These are phyloP conservation scores for Orussus abietinus DNA, from an alignment of 1,140 invertebrate species.

Conservation along the genomic window DNA sequence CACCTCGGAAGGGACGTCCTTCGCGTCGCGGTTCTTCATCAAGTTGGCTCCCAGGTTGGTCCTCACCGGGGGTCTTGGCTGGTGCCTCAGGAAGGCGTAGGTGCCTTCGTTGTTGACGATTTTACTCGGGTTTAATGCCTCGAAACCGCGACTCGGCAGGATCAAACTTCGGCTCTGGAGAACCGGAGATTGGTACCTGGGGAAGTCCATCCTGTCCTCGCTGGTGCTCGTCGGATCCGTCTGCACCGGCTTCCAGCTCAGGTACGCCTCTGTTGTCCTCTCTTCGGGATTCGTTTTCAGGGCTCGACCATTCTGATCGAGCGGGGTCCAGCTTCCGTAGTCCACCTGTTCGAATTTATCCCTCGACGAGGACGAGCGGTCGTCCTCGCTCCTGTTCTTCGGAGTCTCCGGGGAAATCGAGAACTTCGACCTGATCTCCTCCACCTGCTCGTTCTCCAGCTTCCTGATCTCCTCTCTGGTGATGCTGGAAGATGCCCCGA, in stretches of 20 bases:
- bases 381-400: slow-evolving; percentile 9
- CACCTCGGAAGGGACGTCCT: slow-evolving; percentile 63
- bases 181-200: too few relatives aligned
- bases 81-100: slow-evolving; percentile 34
- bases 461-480: slow-evolving; percentile 21
- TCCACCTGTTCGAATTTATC: slow-evolving; percentile 22
- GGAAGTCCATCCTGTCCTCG: slow-evolving; percentile 13
- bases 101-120: slow-evolving; percentile 3
- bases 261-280: slow-evolving; percentile 25
- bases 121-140: slow-evolving; percentile 5
- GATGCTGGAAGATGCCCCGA: too few relatives aligned
- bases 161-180: too few relatives aligned
- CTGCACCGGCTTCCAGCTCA: slow-evolving; percentile 31
- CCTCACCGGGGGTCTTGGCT: slow-evolving; percentile 27
- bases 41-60: slow-evolving; percentile 47
- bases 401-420: slow-evolving; percentile 5
- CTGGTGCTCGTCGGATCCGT: not conserved
- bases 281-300: slow-evolving; percentile 13
- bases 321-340: slow-evolving; percentile 36
- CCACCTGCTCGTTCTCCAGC: slow-evolving; percentile 26
- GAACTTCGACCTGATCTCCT: slow-evolving; percentile 21
- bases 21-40: slow-evolving; percentile 39
- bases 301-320: slow-evolving; percentile 22
- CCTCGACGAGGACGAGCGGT: slow-evolving; percentile 8
- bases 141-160: slow-evolving; percentile 9